Base-by-base conservation (phyloP, 2,797 vertebrate species). In the Chelmon rostratus region DNA sequence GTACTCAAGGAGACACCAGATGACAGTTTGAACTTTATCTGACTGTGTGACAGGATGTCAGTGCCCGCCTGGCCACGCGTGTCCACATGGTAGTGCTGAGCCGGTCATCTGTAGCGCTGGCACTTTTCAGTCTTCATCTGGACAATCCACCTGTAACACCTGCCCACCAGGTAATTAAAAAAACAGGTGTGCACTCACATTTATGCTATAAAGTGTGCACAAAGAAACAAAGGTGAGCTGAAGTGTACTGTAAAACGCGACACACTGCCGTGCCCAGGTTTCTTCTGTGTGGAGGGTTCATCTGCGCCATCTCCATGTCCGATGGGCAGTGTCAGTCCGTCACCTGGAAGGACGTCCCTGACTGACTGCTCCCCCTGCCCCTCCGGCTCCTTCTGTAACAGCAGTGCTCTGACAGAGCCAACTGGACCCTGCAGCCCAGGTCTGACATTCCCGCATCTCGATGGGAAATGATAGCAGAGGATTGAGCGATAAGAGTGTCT, bases 351-450 rank as follows among this genome's bases (percentile, higher is more conserved):
- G 82, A 76, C 33, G 3, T 93, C 92, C 58, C 81, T 62, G 35
- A 75, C 47, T 37, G 91, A 93, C 82, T 96, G 96, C 81, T 76
- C 82, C 59, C 88, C 73, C 6, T 99, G 97, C 76, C 95, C 97
- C 62, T 80, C 93, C 10, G 96, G 95, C 53, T 88, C 70, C 84
- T 96, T 93, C 89, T 97, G 96, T 82, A 95, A 93, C 83, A 84
- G 65, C 83, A 82, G 83, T 16, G 96, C 94, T 25, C 92, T 97
- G 1, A 88, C 94, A 9, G 93, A 93, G 72, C 97, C 96, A 0
- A 96, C 96, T 9, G 97, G 97, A 44, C 90, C 94, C 69, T 99
- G 97, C 88, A 89, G 90, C 8, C 78, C 96, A 47, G 96, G 96
- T 88, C 90, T 96, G 86, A 94, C 89, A 67, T 93, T 56, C 23